Conservation (phyloP, 2,888 invertebrate genomes). For the Poecilobothrus nobilitatus region DNA sequence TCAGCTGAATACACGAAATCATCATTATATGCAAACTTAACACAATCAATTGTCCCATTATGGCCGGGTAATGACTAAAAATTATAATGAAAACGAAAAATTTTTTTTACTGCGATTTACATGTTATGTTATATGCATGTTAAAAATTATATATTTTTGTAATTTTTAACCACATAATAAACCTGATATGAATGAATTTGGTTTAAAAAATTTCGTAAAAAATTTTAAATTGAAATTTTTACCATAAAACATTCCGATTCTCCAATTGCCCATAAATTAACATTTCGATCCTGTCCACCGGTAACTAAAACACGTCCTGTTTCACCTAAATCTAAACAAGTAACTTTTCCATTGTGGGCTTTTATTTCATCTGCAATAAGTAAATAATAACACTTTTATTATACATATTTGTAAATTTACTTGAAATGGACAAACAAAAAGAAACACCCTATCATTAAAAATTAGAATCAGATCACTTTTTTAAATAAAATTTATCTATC, state of each 20-base stretch:
- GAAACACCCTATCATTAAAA: no score
- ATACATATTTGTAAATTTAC: no score
- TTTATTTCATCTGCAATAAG: constrained; percentile 39
- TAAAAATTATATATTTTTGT: neutral
- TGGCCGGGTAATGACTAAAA: constrained; percentile 82
- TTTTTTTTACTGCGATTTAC: neutral
- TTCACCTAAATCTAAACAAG: constrained; percentile 43
- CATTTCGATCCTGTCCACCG: constrained; percentile 94
- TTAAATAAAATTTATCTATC: no score
- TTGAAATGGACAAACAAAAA: no score
- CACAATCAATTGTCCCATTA: constrained; percentile 88
- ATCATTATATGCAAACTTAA: constrained; percentile 88
- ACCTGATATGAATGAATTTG: no score
- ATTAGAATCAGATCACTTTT: no score
- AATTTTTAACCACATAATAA: no score
- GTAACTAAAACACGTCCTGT: constrained; percentile 44
- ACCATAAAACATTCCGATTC: constrained; percentile 94
- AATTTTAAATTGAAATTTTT: constrained; percentile 24
- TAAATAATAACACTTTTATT: no score
- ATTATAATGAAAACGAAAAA: constrained; percentile 8
- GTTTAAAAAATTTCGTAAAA: no score
- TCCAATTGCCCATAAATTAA: constrained; percentile 94
- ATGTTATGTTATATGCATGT: constrained; percentile 6
- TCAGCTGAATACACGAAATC: constrained; percentile 93
- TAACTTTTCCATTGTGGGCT: constrained; percentile 42